phyloP scores from a whole-genome alignment of 2,113 vertebrate species.

The Nipponia nippon region DNA sequence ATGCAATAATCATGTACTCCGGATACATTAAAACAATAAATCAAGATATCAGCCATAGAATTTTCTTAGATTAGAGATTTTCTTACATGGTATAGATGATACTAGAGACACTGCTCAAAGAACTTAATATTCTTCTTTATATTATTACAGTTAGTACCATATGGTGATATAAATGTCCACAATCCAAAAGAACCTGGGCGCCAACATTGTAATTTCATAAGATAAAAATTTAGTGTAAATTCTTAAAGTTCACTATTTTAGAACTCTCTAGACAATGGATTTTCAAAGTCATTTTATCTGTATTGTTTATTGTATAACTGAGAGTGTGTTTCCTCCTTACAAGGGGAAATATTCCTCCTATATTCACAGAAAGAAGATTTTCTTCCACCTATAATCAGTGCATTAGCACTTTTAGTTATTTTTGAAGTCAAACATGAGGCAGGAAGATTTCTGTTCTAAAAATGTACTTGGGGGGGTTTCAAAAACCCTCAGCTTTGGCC shows the following conservation, averaged over 20 bases:
- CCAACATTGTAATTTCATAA: background rate
- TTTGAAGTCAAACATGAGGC: background rate
- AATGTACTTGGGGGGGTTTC: background rate
- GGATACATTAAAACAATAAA: constrained; percentile 3
- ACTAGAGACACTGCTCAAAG: background rate
- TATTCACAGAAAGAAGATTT: background rate
- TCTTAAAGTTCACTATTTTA: background rate
- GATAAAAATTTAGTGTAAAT: background rate
- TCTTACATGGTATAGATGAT: background rate
- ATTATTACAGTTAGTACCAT: background rate
- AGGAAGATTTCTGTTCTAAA: background rate
- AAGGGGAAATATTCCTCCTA: background rate
- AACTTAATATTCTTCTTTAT: background rate
- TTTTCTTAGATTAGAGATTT: background rate
- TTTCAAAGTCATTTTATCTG: background rate
- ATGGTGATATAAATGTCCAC: background rate
- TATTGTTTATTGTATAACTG: background rate
- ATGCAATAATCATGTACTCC: background rate
- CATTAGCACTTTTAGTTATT: background rate
- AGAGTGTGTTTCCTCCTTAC: background rate
- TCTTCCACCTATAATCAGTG: background rate
- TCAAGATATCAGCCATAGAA: background rate
- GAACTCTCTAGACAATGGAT: background rate
- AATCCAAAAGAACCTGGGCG: background rate
- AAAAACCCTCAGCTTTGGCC: background rate